A percentile compares a stretch with the other conserved stretches of the same genome.
Conservation (phyloP, 2,888 invertebrate genomes). For the Drosophila pullipes region DNA sequence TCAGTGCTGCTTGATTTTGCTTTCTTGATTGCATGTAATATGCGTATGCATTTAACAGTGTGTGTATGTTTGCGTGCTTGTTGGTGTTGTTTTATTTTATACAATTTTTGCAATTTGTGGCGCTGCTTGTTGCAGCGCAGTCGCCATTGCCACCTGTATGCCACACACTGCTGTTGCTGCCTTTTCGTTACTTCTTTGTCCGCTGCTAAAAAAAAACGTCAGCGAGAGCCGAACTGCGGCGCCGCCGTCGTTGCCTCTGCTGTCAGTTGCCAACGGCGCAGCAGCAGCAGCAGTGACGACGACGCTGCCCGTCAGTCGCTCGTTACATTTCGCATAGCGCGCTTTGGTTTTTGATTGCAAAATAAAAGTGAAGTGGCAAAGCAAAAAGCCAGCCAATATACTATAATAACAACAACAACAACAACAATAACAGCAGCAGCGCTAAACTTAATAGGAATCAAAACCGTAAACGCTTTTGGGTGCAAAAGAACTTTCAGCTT, state of each 20-base stretch:
- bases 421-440: background rate
- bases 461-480: slow-evolving; percentile 35
- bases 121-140: slow-evolving; percentile 37
- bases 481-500: slow-evolving; percentile 50
- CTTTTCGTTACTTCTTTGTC: slow-evolving; percentile 46
- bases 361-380: slow-evolving; percentile 48
- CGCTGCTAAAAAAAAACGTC: slow-evolving; percentile 26
- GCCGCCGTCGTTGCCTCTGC: slow-evolving; percentile 13
- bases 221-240: slow-evolving; percentile 8
- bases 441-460: slow-evolving; percentile 44
- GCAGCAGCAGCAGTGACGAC: slow-evolving; percentile 18
- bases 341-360: slow-evolving; percentile 57
- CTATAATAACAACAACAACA: slow-evolving; percentile 1
- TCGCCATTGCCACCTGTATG: slow-evolving; percentile 51
- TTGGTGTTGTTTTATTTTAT: slow-evolving; percentile 14
- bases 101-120: slow-evolving; percentile 36
- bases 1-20: slow-evolving; percentile 23
- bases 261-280: slow-evolving; percentile 23
- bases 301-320: slow-evolving; percentile 52
- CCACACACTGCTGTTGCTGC: slow-evolving; percentile 17
- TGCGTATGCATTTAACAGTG: slow-evolving; percentile 29
- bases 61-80: background rate
- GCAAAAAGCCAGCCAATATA: slow-evolving; percentile 16
- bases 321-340: slow-evolving; percentile 62
- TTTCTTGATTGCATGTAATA: slow-evolving; percentile 55